These are phyloP conservation scores for Seriola quinqueradiata DNA, from an alignment of 2,113 vertebrate genomes.

Conservation along the genomic window DNA sequence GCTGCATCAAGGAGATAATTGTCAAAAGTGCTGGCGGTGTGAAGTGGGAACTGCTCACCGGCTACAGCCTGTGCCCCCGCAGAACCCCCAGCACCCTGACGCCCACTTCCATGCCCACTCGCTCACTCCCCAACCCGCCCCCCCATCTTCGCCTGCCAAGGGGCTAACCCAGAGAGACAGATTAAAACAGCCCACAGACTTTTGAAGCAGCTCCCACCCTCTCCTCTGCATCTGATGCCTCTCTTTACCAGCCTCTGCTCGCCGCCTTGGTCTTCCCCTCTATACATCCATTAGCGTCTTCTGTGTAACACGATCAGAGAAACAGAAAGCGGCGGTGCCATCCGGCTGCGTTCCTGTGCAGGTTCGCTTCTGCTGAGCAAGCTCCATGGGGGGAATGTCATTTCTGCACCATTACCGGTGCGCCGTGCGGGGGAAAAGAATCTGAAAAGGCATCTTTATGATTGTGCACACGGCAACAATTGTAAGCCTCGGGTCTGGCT, in stretches of 20 bases:
- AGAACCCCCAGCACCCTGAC: constrained; percentile 22
- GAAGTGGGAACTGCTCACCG: constrained; percentile 58
- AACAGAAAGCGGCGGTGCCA: background rate
- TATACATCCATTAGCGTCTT: constrained; percentile 47
- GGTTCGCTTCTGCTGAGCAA: background rate
- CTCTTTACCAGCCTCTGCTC: constrained; percentile 32
- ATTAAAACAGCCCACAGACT: constrained; percentile 36
- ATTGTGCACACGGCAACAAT: constrained; percentile 7
- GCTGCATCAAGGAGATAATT: constrained; percentile 79
- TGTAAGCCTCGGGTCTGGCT: constrained; percentile 5
- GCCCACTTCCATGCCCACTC: constrained; percentile 46
- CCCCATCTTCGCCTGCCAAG: constrained; percentile 31
- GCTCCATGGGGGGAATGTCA: constrained; percentile 15
- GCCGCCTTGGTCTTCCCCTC: constrained; percentile 15
- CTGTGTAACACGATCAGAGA: constrained; percentile 55
- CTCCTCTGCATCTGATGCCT: constrained; percentile 48
- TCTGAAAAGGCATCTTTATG: constrained; percentile 42
- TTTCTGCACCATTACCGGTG: background rate
- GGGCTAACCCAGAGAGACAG: constrained; percentile 42
- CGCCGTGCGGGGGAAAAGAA: constrained; percentile 29
- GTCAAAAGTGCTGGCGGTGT: constrained; percentile 64
- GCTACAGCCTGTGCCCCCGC: constrained; percentile 31
- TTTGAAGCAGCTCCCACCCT: constrained; percentile 51
- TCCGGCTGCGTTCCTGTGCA: background rate
- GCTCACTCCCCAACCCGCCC: background rate